Base-by-base conservation (phyloP, 2,113 vertebrate species). In the Columbina picui region DNA sequence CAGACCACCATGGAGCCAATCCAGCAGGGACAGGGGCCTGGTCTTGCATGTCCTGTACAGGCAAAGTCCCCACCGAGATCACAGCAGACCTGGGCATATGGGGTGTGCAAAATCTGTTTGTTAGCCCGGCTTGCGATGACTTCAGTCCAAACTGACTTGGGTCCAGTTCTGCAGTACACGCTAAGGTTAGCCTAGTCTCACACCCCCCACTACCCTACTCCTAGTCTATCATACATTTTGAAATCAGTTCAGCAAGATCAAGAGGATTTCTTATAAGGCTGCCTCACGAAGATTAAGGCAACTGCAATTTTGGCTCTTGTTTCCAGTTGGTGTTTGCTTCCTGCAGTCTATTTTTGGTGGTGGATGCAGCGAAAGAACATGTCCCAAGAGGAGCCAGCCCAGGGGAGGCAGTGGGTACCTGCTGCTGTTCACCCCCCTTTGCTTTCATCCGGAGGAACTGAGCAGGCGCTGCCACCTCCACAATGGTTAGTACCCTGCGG, bases 231-330 rank as follows among this genome's bases (percentile, higher is more conserved):
- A 4, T 89, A 91, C 56, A 17, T 57, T 89, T 94, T 90, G 50
- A 30, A 80, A 63, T 78, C 64, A 87, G 76, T 91, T 84, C 84
- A 67, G 78, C 71, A 95, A 94, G 73, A 86, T 92, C 61, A 83
- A 91, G 88, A 91, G 65, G 74, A 89, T 93, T 88, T 92, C 57
- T 74, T 39, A 7, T n/a, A 91, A 91, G 95, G 91, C 92, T 97
- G 96, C 96, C 96, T 96, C 90, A 91, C 56, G 82, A 80, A 87
- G 90, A 90, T 85, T 90, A 97, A 96, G 97, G 93, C 95, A 96
- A 96, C 93, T 86, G 76, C 88, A 89, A 15, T 89, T 90, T 92
- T 96, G 95, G 92, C 91, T 97, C 87, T 83, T 0, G 1, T 87
- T 94, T 84, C 90, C 83, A 56, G 80, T 57, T n/a, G n/a, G 38